Evolutionary conservation across 2,797 vertebrate species (phyloP).

Genomic region (Ambastaia sidthimunki): DNA sequence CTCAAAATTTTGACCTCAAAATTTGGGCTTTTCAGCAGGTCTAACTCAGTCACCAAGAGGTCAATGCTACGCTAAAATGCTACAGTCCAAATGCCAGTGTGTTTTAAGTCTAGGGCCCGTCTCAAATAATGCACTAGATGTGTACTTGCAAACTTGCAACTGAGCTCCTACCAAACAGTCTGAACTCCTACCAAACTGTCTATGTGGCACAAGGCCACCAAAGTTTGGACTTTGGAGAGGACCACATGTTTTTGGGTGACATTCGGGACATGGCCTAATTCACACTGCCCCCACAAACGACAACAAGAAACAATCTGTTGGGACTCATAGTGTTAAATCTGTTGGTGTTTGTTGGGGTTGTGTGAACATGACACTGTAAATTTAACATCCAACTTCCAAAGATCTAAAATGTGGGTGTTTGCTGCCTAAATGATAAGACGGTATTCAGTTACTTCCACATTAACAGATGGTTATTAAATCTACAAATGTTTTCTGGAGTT

Average conservation of each 20-base stretch:
- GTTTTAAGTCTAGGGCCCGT: not conserved
- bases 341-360: not conserved
- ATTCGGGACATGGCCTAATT: not conserved
- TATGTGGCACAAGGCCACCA: not conserved
- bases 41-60: slow-evolving; percentile 36
- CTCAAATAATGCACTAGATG: not conserved
- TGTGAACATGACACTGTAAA: not conserved
- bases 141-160: not conserved
- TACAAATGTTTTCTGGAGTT: not conserved
- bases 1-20: slow-evolving; percentile 56
- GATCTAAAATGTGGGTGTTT: not conserved
- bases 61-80: slow-evolving; percentile 14
- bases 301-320: no score
- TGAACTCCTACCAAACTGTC: not conserved
- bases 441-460: not conserved
- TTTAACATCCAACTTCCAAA: not conserved
- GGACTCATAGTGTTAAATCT: no score
- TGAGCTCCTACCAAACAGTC: not conserved
- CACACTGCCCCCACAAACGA: no score
- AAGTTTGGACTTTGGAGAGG: not conserved
- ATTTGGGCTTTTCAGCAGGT: slow-evolving; percentile 13
- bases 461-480: not conserved
- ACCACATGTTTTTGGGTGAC: not conserved
- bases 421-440: not conserved
- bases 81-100: not conserved